These are phyloP conservation scores for Saccostrea glomerata DNA, from an alignment of 1,140 invertebrate species.

Conservation along the genomic window DNA sequence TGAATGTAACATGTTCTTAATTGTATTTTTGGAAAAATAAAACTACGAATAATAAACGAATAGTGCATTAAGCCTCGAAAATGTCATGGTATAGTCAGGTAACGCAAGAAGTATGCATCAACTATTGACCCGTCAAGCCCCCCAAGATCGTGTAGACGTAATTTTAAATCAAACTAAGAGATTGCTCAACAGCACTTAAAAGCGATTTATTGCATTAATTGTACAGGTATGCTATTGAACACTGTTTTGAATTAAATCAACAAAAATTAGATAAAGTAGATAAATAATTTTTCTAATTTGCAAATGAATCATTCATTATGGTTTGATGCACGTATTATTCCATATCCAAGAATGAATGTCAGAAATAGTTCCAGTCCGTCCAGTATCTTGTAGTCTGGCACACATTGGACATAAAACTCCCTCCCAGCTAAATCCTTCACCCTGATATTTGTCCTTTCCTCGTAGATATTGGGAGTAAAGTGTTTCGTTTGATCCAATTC, in stretches of 20 bases:
- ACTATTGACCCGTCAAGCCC: too few species aligned
- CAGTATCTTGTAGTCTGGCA: not conserved
- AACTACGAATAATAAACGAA: too few species aligned
- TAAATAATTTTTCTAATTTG: too few species aligned
- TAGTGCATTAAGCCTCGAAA: too few species aligned
- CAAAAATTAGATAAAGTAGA: too few species aligned
- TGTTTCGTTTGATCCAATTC: not conserved
- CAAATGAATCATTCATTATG: not conserved
- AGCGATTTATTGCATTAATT: not conserved
- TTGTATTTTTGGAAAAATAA: too few species aligned
- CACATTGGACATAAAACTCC: not conserved
- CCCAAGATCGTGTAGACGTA: too few species aligned
- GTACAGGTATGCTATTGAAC: too few species aligned
- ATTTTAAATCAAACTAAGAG: not conserved
- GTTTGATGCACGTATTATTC: not conserved
- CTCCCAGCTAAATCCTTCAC: not conserved
- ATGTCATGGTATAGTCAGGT: too few species aligned
- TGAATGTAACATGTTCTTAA: too few species aligned
- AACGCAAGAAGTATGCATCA: too few species aligned
- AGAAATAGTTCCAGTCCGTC: not conserved
- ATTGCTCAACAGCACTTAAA: not conserved
- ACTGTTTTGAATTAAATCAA: too few species aligned
- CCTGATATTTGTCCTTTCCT: not conserved
- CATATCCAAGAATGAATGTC: not conserved
- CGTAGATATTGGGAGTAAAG: not conserved